Base-by-base conservation (phyloP, 2,113 vertebrate genomes). In the Nipponia nippon region DNA sequence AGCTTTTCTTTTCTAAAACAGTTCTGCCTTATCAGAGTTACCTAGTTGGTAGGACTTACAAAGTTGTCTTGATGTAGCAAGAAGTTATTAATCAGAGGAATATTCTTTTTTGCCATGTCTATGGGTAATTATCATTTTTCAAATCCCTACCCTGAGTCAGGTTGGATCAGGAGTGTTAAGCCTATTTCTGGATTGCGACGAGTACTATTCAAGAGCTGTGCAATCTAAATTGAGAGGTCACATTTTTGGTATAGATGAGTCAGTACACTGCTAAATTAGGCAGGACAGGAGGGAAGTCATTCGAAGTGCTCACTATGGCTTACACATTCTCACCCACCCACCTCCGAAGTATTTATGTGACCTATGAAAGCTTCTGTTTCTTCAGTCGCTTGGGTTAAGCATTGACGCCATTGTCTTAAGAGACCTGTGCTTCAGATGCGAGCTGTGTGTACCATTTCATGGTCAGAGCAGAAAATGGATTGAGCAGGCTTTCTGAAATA, bases 291-390 rank as follows among this genome's bases (percentile, higher is more conserved):
- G 46, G 36, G 81, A 91, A 91, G 46, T 55, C 52, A 66, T 73
- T 77, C 78, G 56, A 18, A 89, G 89, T 53, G 84, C 73, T 96
- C 78, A n/a, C 77, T 80, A 3, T 89, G 66, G 53, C 78, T 97
- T 66, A 79, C 79, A 82, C 62, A 26, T 97, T 90, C 56, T 93
- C 90, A 82, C 75, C 90, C 93, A 87, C 83, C 88, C 89, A 89
- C 87, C 47, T 78, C 58, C 50, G 15, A 38, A 75, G 44, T 30
- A 75, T 91, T 97, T 94, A 58, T 88, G 56, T 90, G 78, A 88
- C 88, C 61, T 49, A 16, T 0, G 18, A 58, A 80, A 80, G 8
- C 27, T 86, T 66, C 93, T 93, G 86, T 50, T 95, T 62, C 89
- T 90, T 87, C 22, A 2, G 55, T 96, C 16, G 3, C 25, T 93